A percentile compares a stretch with the other conserved stretches of the same genome.
phyloP scores from a whole-genome alignment of 2,113 vertebrate genomes.

The Oreochromis spilurus region DNA sequence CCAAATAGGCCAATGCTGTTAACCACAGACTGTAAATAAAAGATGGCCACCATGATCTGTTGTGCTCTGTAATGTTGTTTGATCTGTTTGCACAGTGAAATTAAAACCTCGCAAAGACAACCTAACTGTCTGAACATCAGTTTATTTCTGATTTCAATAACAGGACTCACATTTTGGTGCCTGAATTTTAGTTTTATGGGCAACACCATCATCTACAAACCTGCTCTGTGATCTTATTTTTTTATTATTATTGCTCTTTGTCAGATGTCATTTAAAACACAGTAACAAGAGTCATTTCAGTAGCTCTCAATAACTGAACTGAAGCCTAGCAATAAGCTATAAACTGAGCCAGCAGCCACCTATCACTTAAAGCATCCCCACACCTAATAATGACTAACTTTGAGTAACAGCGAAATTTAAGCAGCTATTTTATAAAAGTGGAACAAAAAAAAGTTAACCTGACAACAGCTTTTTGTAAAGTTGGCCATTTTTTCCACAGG shows the following conservation, averaged over 20 bases:
- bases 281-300: not conserved
- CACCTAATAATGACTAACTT: not conserved
- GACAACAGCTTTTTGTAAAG: not conserved
- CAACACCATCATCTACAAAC: not conserved
- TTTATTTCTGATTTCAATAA: not conserved
- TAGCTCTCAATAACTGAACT: rapidly evolving
- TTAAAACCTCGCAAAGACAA: not conserved
- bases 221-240: not conserved
- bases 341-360: not conserved
- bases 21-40: not conserved
- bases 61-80: not conserved
- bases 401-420: rapidly evolving
- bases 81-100: not conserved
- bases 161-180: not conserved
- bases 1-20: not conserved
- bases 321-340: not conserved
- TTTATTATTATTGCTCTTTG: not conserved
- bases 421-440: not conserved
- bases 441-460: not conserved
- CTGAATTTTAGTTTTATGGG: not conserved
- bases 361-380: not conserved
- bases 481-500: not conserved
- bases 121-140: not conserved
- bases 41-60: not conserved
- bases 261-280: not conserved